These are phyloP conservation scores for Dermochelys coriacea DNA, from an alignment of 2,797 vertebrate genomes.

Conservation along the genomic window DNA sequence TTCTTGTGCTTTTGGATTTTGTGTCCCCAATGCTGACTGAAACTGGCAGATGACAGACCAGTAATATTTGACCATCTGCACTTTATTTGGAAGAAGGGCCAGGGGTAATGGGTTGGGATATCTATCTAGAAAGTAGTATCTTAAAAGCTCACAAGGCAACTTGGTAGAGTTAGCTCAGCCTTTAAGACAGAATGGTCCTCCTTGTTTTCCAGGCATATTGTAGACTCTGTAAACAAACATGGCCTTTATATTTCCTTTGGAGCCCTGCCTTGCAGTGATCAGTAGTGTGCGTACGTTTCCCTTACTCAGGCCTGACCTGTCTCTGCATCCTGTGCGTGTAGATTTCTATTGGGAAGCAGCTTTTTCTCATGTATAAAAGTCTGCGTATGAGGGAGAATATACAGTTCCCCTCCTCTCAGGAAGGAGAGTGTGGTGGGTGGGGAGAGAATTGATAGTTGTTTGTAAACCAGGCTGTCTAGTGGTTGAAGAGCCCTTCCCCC, in stretches of 20 bases:
- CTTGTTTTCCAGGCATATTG: conserved; percentile 11
- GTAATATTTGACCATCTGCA: conserved; percentile 82
- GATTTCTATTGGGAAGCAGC: neutral
- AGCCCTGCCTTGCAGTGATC: conserved; percentile 35
- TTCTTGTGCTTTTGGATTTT: conserved; percentile 69
- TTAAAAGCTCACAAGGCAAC: conserved; percentile 49
- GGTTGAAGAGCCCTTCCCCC: neutral
- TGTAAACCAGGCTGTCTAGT: neutral
- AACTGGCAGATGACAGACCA: conserved; percentile 79
- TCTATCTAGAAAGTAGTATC: conserved; percentile 54
- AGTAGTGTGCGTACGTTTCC: accelerated
- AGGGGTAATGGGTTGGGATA: conserved; percentile 55
- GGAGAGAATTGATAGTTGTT: neutral
- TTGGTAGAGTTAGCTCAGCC: conserved; percentile 49
- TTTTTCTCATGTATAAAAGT: neutral
- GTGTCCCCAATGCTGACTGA: conserved; percentile 74
- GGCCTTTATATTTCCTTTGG: conserved; percentile 30
- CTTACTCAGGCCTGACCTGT: neutral
- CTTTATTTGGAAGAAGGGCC: conserved; percentile 77
- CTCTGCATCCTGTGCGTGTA: neutral
- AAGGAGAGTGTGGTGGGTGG: neutral
- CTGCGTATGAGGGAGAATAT: accelerated
- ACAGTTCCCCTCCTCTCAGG: accelerated
- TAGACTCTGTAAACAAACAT: conserved; percentile 55
- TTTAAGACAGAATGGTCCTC: conserved; percentile 54